Base-by-base conservation (phyloP, 2,888 invertebrate species). In the Gasteruption jaculator region DNA sequence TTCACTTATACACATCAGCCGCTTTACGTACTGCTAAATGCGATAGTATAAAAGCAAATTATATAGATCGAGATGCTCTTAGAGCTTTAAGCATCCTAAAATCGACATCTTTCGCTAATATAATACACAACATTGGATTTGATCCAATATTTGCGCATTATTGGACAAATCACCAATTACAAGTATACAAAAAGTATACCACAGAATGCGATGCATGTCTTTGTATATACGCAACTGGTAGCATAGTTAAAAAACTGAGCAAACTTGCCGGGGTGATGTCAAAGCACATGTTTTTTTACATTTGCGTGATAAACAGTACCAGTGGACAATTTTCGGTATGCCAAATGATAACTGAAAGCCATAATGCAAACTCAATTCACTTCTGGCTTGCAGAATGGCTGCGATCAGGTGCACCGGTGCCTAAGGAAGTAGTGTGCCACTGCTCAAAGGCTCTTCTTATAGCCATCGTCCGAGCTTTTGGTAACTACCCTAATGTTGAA, bases 341-440 rank as follows among this genome's bases (percentile, higher is more conserved):
- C 15, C 21, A 0, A 27, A 26, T n/a, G n/a, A n/a, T n/a, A n/a
- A n/a, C n/a, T n/a, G n/a, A n/a, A n/a, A n/a, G n/a, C n/a, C n/a
- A n/a, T n/a, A n/a, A n/a, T n/a, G n/a, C 48, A 0, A 39, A 37
- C n/a, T 27, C 25, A 1, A 54, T 53, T 7, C 47, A 46, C 10
- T 45, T 32, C 40, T 57, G 54, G 51, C 20, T 57, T 1, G 41
- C 40, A 38, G 41, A 44, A 18, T 54, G 55, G 53, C 12, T 45
- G 5, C 30, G 37, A 29, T 30, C 27, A 22, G 53, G 52, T n/a
- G 48, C 48, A 36, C 47, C 45, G 34, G 8, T 10, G 12, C 54
- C 53, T 19, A 41, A 39, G n/a, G 52, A 56, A 41, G 43, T 51
- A 5, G 46, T 52, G 11, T 39, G 26, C 2, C 53, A 58, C 38